Evolutionary conservation across 1,140 invertebrate genomes (phyloP), one percentile per base, ranked within the genome.

Genomic region (Scaptomyza hsui): DNA sequence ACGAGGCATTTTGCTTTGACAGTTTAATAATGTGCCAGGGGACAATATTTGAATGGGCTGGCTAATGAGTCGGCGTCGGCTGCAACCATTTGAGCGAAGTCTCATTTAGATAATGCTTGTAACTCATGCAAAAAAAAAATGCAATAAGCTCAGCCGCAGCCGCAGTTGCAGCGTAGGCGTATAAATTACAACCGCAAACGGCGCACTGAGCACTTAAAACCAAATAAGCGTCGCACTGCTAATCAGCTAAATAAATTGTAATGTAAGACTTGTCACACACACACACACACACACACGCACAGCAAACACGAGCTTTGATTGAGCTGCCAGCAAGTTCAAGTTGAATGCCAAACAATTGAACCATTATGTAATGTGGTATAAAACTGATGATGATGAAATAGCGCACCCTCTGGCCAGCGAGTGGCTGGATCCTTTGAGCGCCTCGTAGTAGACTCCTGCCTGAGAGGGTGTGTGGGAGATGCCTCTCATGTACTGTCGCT

Each of bases 371-470:
- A 61, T 26, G 4, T n/a, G 5, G 6, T 24, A 35, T n/a, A 37
- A 2, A 35, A n/a, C 7, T 12, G 16, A 3, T 29, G n/a, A 5
- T 12, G 16, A 3, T 29, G n/a, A 5, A 15, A 12, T 41, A 39
- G 47, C 82, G 63, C 78, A 90, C 89, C 89, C 89, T 39, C 75
- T 90, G 26, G 72, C 89, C 69, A 90, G 41, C 41, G 89, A 90
- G 47, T 78, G 72, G 47, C 80, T 85, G 9, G 89, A 89, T 76
- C 89, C 89, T 51, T 90, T 90, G 4, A 90, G 65, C 4, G 89
- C 89, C 56, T 90, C 89, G 41, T 90, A 90, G 52, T 90, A 89
- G 47, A 90, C 89, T 21, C 89, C 81, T 0, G 83, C 89, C 42
- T 90, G 89, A 0, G 89, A 90, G 12, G 85, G 78, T 9, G 89